Conservation (phyloP, 2,888 invertebrate genomes). For the Lithosia quadra region DNA sequence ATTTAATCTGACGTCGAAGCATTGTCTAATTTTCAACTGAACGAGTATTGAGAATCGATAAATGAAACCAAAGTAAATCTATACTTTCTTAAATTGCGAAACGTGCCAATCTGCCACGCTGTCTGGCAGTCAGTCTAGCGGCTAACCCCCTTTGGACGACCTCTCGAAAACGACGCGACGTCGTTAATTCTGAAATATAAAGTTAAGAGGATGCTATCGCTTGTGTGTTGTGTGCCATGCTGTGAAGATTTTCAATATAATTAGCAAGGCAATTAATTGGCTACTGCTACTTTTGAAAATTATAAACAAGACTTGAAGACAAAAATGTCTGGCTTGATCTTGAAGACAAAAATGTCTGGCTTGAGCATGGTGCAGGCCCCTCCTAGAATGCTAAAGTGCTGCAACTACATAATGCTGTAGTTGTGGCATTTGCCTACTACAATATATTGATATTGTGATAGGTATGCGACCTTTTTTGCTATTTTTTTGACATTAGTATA, state of each 20-base stretch:
- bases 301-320: no score
- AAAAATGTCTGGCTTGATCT: no score
- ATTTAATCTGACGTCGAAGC: background rate
- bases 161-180: background rate
- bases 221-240: background rate
- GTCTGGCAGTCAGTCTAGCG: constrained; percentile 2
- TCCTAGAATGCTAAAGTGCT: no score
- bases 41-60: background rate
- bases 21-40: background rate
- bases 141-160: background rate
- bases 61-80: background rate
- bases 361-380: no score
- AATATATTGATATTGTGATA: no score
- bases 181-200: background rate
- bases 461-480: no score
- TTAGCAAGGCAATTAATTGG: background rate
- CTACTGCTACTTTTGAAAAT: background rate
- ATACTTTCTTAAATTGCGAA: background rate
- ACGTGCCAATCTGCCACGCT: background rate
- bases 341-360: no score
- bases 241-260: background rate
- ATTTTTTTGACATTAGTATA: no score
- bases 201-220: background rate
- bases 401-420: no score
- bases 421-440: no score